phyloP scores from a whole-genome alignment of 2,797 vertebrate genomes.

The Bovichtus diacanthus region DNA sequence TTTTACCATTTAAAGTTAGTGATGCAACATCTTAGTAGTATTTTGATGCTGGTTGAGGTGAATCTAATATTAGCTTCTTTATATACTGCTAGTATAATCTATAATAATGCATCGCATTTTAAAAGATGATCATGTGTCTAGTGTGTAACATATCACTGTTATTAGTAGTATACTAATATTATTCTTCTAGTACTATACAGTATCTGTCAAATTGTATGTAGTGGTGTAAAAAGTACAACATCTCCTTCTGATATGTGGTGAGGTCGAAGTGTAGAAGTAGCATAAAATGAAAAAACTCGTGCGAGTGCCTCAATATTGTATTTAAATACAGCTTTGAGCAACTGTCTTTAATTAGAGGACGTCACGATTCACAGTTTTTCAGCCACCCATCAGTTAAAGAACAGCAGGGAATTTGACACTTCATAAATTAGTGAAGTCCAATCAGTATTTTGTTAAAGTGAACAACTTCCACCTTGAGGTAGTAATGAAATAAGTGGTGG shows the following conservation, averaged over 20 bases:
- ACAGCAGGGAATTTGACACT: conserved; percentile 16
- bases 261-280: not conserved
- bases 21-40: not conserved
- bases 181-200: not conserved
- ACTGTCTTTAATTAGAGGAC: not conserved
- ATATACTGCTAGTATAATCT: not conserved
- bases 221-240: not conserved
- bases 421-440: conserved; percentile 2
- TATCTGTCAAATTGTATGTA: not conserved
- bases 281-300: not conserved
- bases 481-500: not conserved
- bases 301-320: not conserved
- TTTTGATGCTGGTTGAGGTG: not conserved
- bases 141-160: not conserved
- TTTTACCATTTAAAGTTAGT: not conserved
- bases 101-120: not conserved
- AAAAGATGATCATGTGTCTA: not conserved
- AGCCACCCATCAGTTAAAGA: not conserved
- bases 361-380: conserved; percentile 12
- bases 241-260: not conserved
- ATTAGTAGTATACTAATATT: not conserved
- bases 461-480: conserved; percentile 6
- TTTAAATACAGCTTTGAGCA: not conserved
- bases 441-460: conserved; percentile 20
- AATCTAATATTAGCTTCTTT: not conserved